Evolutionary conservation across 2,888 invertebrate species (phyloP), one percentile per base, ranked within the genome.

Genomic region (Pristionchus japonicus): DNA sequence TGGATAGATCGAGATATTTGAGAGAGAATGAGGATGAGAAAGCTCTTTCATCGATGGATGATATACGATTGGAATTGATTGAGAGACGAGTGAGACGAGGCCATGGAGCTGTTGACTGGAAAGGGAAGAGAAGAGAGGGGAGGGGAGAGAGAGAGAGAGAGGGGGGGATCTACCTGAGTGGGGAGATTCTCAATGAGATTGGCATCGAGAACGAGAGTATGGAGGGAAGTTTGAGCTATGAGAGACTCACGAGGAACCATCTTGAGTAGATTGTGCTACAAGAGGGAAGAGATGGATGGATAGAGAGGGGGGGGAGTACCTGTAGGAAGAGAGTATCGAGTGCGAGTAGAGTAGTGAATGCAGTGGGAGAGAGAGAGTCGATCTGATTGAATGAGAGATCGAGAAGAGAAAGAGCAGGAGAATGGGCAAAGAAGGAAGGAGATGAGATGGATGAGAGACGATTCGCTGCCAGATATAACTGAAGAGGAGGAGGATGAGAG

Each of bases 121-220:
- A 43, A 40, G 23, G 40, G 23, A 40, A 20, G 0, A 7, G 40
- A 43, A 40, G 13, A 64, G 23, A 57, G 57, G 7, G 57, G 20
- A 64, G 64, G 6, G 64, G 64, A 64, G 31, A 31, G 31, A 13
- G 31, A 31, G 27, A 23, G 64, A 11, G 64, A 31, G 37, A 7
- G 74, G 43, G n/a, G n/a, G 47, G 15, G n/a, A 27, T 1, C 97
- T 31, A 97, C 96, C 94, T 97, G 96, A 43, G 96, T 96, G 94
- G 97, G 97, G 91, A 98, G 96, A 93, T 97, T 96, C 92, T 96
- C 96, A 90, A 98, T 96, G 93, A 97, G 97, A 95, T 98, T 98
- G 95, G 98, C 97, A 94, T 97, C 97, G 91, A 98, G 95, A 95
- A 97, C 97, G 91, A 98, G 96, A 95, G 98, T 97, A 93, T 97